A percentile compares a stretch with the other conserved stretches of the same genome.
Evolutionary conservation across 2,113 vertebrate species (phyloP).

Genomic region (Sterna hirundo): DNA sequence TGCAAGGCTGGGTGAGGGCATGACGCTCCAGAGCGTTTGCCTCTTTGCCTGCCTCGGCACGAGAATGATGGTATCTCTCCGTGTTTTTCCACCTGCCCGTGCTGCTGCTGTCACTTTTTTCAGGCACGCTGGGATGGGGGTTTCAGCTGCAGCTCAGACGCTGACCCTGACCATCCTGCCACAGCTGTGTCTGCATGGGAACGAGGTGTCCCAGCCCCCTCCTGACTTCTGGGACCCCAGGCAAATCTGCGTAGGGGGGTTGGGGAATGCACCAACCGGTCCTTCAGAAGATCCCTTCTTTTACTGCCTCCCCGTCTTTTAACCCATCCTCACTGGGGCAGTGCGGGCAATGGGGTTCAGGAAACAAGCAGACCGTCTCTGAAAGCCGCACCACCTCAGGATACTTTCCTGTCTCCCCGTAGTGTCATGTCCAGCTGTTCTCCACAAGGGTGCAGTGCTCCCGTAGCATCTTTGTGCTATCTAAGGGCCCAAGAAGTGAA

Average conservation of each 20-base stretch:
- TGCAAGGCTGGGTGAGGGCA: background rate
- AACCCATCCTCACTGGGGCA: background rate
- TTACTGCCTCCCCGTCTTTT: background rate
- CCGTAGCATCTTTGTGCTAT: background rate
- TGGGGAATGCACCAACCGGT: background rate
- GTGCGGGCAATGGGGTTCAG: background rate
- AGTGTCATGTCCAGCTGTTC: background rate
- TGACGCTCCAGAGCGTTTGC: background rate
- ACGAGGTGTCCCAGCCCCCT: background rate
- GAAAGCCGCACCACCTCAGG: background rate
- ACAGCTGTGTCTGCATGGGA: background rate
- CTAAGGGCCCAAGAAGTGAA: background rate
- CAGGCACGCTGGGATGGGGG: background rate
- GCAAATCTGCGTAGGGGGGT: background rate
- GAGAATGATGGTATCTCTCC: too few relatives aligned
- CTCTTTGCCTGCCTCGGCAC: background rate
- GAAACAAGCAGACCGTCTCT: background rate
- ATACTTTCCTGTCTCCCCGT: background rate
- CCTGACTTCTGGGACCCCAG: background rate
- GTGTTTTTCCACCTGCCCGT: background rate
- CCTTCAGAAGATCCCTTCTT: background rate
- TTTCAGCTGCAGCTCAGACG: background rate
- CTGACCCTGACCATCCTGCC: background rate
- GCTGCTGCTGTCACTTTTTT: background rate
- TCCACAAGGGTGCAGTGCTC: background rate